Evolutionary conservation across 2,888 invertebrate species (phyloP), one percentile per base, ranked within the genome.

Genomic region (Achlya flavicornis): DNA sequence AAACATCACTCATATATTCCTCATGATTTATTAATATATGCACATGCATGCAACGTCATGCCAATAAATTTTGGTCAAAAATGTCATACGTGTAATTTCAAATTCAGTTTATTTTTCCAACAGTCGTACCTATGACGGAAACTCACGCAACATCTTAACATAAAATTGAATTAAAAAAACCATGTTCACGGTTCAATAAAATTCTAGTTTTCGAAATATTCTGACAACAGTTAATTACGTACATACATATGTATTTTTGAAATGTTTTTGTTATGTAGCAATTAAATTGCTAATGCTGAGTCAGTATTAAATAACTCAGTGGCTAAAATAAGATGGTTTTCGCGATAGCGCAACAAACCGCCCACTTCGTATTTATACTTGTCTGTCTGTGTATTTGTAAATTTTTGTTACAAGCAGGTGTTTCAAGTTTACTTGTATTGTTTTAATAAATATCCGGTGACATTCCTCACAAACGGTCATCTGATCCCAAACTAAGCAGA

Each of bases 331-430:
- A 73, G 69, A 77, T 76, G 79, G 73, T 82, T 75, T 74, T 67
- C 73, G 68, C 73, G 86, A 86, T 87, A 88, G 82, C 73, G 67
- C 63, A 61, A 70, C 68, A 66, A 67, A 69, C 76, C 86, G 81
- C 87, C 89, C 78, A 86, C 83, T 81, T 83, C 83, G 85, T 78
- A 84, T 77, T 78, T 66, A 66, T 73, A 73, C 67, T 73, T 69
- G 53, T 53, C 53, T 53, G 19, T n/a, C 71, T 68, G 66, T 61
- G 64, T 64, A 61, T 63, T 59, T 43, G 46, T 61, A 63, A 48
- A 63, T 64, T 48, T 66, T 65, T 62, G 32, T 61, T 16, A 57
- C 41, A 58, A 59, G 60, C 62, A 64, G 64, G 61, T 48, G 48
- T 10, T 53, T 53, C 3, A 53, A 65, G 65, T 66, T 66, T 59